phyloP scores from a whole-genome alignment of 2,888 invertebrate species.

The Priocnemis perturbator region DNA sequence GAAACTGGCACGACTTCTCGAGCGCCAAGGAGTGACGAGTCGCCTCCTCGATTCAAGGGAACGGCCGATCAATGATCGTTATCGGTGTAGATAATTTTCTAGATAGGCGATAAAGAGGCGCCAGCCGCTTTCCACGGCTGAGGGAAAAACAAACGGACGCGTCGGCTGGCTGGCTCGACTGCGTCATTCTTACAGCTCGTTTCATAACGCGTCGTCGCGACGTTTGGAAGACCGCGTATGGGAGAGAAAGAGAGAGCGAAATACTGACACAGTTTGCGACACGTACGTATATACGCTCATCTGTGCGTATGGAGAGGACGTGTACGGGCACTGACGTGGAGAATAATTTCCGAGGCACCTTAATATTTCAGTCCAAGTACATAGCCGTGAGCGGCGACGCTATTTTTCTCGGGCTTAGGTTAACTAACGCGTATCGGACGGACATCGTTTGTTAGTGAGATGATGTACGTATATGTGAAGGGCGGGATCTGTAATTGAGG shows the following conservation, averaged over 20 bases:
- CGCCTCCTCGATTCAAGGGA: conserved; percentile 27
- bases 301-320: too few species aligned
- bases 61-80: conserved; percentile 50
- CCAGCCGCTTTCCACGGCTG: conserved; percentile 45
- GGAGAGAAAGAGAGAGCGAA: not conserved
- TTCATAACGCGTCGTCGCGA: conserved; percentile 7
- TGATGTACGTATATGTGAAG: too few species aligned
- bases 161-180: conserved; percentile 14
- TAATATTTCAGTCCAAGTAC: too few species aligned
- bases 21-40: conserved; percentile 4
- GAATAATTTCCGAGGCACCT: too few species aligned
- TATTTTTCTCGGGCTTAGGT: too few species aligned
- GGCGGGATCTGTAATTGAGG: too few species aligned
- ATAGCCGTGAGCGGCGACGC: too few species aligned
- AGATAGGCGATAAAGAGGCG: conserved; percentile 43
- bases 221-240: not conserved
- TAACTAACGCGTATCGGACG: too few species aligned
- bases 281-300: too few species aligned
- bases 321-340: too few species aligned
- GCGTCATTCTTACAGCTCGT: conserved; percentile 30
- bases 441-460: too few species aligned
- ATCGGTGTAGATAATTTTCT: conserved; percentile 51
- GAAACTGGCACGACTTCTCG: conserved; percentile 39
- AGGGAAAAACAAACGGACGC: conserved; percentile 38
- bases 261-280: too few species aligned